These are phyloP conservation scores for Solen grandis DNA, from an alignment of 1,140 invertebrate species.

Conservation along the genomic window DNA sequence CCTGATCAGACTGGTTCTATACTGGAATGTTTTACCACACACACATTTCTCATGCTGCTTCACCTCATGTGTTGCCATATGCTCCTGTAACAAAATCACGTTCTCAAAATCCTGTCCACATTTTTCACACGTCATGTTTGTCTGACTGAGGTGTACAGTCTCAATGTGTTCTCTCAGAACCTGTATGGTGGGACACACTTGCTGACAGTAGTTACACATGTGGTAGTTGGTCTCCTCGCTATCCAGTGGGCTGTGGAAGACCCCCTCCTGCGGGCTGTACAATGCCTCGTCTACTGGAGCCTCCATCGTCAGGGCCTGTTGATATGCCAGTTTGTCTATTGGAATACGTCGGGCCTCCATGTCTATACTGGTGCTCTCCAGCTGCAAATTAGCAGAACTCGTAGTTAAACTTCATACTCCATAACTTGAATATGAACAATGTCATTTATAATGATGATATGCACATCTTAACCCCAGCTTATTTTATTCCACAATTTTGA, in stretches of 20 bases:
- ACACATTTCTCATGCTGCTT: constrained; percentile 36
- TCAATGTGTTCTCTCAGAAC: constrained; percentile 21
- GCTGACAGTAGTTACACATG: constrained; percentile 42
- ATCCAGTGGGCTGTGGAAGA: no score
- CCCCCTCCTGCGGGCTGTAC: no score
- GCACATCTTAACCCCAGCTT: no score
- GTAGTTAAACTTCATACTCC: no score
- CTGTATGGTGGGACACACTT: constrained; percentile 6
- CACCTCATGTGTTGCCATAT: constrained; percentile 9
- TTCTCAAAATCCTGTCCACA: constrained; percentile 6
- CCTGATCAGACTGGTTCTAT: constrained; percentile 38
- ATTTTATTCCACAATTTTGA: no score
- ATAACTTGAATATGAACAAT: no score
- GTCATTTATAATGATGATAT: no score
- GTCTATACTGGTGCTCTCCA: background rate
- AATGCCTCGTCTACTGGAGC: no score
- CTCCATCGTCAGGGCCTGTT: no score
- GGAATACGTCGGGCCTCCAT: background rate
- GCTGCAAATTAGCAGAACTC: background rate
- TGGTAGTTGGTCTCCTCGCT: background rate
- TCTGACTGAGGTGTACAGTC: background rate
- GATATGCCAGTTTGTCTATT: background rate
- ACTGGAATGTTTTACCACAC: constrained; percentile 51
- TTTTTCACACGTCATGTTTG: constrained; percentile 5
- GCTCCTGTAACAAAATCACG: background rate